Percentiles rank a stretch among this genome's conserved stretches.
Evolutionary conservation across 2,888 invertebrate genomes (phyloP).

Genomic region (Aquatica leii): DNA sequence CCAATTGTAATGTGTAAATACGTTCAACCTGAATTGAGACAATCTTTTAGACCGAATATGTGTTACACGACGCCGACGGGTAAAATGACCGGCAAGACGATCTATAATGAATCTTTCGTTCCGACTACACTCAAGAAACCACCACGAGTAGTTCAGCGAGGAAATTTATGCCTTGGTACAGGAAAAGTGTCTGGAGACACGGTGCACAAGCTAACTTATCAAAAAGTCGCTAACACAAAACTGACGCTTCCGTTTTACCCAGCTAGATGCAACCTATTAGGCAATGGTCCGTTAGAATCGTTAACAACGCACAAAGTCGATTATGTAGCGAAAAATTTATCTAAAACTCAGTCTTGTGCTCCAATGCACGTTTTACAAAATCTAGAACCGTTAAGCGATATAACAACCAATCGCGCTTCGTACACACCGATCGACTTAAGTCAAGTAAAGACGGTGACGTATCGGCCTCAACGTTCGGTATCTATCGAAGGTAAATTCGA

Average conservation of each 20-base stretch:
- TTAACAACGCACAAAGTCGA: conserved; percentile 72
- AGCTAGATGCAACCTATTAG: conserved; percentile 64
- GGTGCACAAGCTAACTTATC: conserved; percentile 67
- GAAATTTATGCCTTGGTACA: conserved; percentile 47
- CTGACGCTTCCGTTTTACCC: conserved; percentile 63
- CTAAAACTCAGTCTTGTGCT: conserved; percentile 59
- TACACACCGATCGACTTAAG: conserved; percentile 61
- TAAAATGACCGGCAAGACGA: conserved; percentile 22
- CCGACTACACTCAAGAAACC: conserved; percentile 36
- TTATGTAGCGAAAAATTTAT: conserved; percentile 66
- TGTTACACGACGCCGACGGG: background rate
- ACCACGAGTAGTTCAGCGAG: conserved; percentile 47
- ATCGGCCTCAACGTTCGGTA: conserved; percentile 36
- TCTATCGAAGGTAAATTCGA: conserved; percentile 25
- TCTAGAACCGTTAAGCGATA: conserved; percentile 57
- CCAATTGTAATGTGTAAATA: conserved; percentile 21
- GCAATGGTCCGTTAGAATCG: conserved; percentile 68
- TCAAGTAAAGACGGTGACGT: conserved; percentile 40
- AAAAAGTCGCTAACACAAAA: conserved; percentile 61
- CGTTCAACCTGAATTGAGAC: conserved; percentile 15
- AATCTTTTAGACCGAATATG: conserved; percentile 15
- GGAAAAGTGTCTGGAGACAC: conserved; percentile 46
- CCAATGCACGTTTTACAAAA: conserved; percentile 56
- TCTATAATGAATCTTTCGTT: conserved; percentile 23
- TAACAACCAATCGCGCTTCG: conserved; percentile 67